Evolutionary conservation across 1,140 invertebrate species (phyloP).

Genomic region (Diachasma alloeum): DNA sequence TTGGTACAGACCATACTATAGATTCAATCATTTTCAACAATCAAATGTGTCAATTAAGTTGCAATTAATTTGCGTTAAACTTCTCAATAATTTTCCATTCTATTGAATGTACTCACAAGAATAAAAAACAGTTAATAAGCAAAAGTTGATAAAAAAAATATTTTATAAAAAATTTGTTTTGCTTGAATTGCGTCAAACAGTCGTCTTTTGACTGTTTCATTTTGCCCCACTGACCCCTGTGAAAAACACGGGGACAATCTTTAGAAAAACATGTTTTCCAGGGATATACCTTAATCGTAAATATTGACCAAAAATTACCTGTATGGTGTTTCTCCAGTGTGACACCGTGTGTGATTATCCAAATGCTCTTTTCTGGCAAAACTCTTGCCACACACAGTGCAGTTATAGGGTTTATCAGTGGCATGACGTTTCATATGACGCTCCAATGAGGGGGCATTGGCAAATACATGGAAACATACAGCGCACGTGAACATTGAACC

Average conservation of each 20-base stretch:
- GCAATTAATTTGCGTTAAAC: too few relatives aligned
- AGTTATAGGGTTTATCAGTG: conserved; percentile 83
- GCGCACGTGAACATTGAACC: conserved; percentile 78
- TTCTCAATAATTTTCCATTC: too few relatives aligned
- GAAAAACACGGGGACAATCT: background rate
- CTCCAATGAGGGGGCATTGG: conserved; percentile 75
- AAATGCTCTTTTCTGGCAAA: conserved; percentile 88
- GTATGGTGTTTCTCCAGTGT: conserved; percentile 85
- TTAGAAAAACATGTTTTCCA: too few relatives aligned
- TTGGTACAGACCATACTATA: too few relatives aligned
- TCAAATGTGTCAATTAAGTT: too few relatives aligned
- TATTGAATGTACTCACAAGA: too few relatives aligned
- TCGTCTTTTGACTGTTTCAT: too few relatives aligned
- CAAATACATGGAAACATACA: conserved; percentile 79
- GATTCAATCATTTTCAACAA: too few relatives aligned
- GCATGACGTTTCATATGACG: conserved; percentile 80
- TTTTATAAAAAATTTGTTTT: background rate
- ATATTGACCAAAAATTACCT: conserved; percentile 56
- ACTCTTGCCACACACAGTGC: conserved; percentile 84
- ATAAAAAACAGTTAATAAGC: too few relatives aligned
- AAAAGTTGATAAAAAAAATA: background rate
- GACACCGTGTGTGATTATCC: conserved; percentile 82
- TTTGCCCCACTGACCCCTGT: too few relatives aligned
- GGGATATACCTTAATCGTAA: too few relatives aligned
- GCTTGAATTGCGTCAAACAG: too few relatives aligned